Conservation (phyloP, 1,140 invertebrate genomes). For the Drosophila rufa region DNA sequence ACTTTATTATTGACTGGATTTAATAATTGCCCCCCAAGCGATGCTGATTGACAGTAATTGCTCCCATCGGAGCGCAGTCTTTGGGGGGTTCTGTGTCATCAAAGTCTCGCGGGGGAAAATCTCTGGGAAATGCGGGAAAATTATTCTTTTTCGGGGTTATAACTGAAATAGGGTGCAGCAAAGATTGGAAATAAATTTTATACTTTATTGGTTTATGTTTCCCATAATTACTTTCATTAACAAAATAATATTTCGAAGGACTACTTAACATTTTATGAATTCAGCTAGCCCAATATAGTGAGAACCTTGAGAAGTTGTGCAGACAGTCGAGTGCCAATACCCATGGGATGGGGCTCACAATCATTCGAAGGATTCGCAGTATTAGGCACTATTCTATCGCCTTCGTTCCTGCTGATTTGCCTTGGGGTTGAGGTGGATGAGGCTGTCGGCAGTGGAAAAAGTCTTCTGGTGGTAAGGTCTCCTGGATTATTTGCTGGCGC, state of each 20-base stretch:
- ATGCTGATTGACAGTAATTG: conserved; percentile 72
- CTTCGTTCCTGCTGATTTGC: background rate
- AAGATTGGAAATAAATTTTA: too few relatives aligned
- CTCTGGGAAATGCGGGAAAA: conserved; percentile 17
- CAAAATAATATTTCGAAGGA: too few relatives aligned
- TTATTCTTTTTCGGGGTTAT: background rate
- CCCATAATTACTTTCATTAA: too few relatives aligned
- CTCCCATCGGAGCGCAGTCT: conserved; percentile 5
- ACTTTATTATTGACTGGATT: conserved; percentile 57
- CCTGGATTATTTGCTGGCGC: background rate
- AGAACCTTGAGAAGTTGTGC: conserved; percentile 41
- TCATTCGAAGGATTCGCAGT: background rate
- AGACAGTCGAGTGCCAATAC: conserved; percentile 31
- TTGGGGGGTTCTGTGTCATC: conserved; percentile 31
- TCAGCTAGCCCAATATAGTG: conserved; percentile 13
- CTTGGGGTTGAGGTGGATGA: background rate
- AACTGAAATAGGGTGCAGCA: background rate
- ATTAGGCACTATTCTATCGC: background rate
- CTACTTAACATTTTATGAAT: too few relatives aligned
- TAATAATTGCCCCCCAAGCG: conserved; percentile 36
- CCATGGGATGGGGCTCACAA: background rate
- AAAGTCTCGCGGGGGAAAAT: conserved; percentile 20
- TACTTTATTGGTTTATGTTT: too few relatives aligned
- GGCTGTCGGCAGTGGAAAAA: conserved; percentile 2
- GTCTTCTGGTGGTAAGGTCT: background rate